Conservation (phyloP, 2,888 invertebrate species). For the Ptilodon capucinus region DNA sequence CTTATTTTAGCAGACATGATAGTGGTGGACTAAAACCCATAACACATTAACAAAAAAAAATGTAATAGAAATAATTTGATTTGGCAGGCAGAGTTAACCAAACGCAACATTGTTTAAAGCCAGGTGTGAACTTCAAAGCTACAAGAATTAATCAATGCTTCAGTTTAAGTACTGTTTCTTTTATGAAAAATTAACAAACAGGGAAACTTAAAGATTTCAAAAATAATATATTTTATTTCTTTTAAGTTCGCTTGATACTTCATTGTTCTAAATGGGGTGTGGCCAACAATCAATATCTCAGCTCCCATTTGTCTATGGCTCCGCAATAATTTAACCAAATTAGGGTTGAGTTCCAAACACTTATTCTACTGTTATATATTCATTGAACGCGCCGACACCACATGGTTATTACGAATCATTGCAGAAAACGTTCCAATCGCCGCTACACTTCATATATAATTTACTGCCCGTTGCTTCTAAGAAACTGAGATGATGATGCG, state of each 20-base stretch:
- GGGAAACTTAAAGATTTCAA: background rate
- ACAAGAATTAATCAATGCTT: no score
- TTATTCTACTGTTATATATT: slow-evolving; percentile 11
- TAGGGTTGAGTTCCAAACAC: slow-evolving; percentile 10
- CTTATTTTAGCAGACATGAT: no score
- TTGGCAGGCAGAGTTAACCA: no score
- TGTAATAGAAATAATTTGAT: no score
- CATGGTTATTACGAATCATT: slow-evolving; percentile 29
- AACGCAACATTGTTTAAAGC: no score
- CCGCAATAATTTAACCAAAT: slow-evolving; percentile 20
- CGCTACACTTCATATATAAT: slow-evolving; percentile 11
- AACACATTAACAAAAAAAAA: no score
- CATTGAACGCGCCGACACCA: slow-evolving; percentile 13
- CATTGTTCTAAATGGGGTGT: slow-evolving; percentile 20
- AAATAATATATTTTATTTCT: background rate
- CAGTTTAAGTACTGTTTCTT: no score
- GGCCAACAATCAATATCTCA: slow-evolving; percentile 14
- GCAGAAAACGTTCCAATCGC: slow-evolving; percentile 17
- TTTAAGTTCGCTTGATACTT: background rate
- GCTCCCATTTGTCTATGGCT: background rate
- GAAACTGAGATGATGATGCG: slow-evolving; percentile 16
- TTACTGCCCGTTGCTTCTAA: slow-evolving; percentile 25
- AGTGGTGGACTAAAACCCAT: no score
- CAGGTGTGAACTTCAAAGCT: no score
- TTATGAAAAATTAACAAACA: no score